Conservation (phyloP, 2,797 vertebrate genomes). For the Artibeus lituratus region DNA sequence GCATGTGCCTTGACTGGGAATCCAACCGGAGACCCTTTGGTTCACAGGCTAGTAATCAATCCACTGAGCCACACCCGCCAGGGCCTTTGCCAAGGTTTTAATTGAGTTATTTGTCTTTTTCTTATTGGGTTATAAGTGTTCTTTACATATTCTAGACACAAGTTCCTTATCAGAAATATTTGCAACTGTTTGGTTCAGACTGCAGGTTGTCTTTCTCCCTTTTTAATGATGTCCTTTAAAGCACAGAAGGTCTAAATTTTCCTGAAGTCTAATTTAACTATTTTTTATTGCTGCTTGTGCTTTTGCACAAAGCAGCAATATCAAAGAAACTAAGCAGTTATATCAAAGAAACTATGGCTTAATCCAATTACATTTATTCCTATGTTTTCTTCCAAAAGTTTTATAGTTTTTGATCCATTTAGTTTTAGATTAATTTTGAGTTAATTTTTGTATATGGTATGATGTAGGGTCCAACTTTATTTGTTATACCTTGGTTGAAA, state of each 20-base stretch:
- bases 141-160: neutral
- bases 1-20: too few species aligned
- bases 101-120: neutral
- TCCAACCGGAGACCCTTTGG: too few species aligned
- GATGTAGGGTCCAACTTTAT: neutral
- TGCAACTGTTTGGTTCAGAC: neutral
- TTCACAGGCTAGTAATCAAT: too few species aligned
- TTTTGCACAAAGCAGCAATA: neutral
- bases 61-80: too few species aligned
- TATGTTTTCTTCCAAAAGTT: neutral
- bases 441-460: neutral
- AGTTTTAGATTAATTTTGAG: neutral
- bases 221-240: neutral
- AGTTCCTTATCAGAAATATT: neutral
- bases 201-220: neutral
- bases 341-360: neutral
- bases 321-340: too few species aligned
- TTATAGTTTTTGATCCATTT: neutral
- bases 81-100: neutral
- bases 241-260: neutral
- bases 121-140: neutral
- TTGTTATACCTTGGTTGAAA: neutral
- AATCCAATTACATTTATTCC: neutral
- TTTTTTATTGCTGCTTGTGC: neutral
- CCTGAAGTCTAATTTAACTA: neutral